Evolutionary conservation across 2,888 invertebrate genomes (phyloP), one percentile per base, ranked within the genome.

Genomic region (Lysandra bellargus): DNA sequence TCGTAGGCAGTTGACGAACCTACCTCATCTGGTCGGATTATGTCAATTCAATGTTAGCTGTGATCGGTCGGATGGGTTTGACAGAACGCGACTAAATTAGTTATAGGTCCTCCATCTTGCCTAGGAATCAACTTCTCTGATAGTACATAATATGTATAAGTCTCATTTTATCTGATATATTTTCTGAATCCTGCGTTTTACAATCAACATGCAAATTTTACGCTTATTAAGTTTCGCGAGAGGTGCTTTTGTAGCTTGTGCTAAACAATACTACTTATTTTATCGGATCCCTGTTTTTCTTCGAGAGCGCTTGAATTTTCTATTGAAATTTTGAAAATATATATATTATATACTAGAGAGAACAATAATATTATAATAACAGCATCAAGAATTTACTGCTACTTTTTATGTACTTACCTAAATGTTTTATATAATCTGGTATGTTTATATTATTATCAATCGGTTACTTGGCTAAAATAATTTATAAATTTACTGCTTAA

Each of bases 181-280:
- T 33, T 69, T 33, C 14, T 33, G 12, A 69, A 69, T 69, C 4
- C 1, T 69, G 30, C 69, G 69, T 69, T 69, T 33, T 14, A 64
- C 69, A 33, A 69, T 69, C 33, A 69, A 69, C 69, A 69, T 69
- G 33, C 69, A 69, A 69, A 69, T 69, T 69, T 69, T 69, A 69
- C 30, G 69, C 33, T 69, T 69, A 69, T 33, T 69, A 33, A 33
- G 33, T 69, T 69, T 14, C 14, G 30, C 4, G 69, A 69, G 33
- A 33, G n/a, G 61, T 9, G 23, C 61, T 9, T 64, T 30, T 23
- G 61, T 64, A 69, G 69, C 33, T n/a, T 7, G 33, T 33, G 4
- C 61, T 23, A 23, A 61, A 23, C 61, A 61, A 61, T 61, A 61
- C 23, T 33, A 12, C 69, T 69, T 69, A 33, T 5, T 69, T 69